Percentiles rank a stretch among this genome's conserved stretches.
These are phyloP conservation scores for Prionailurus viverrinus DNA, from an alignment of 2,113 vertebrate genomes.

Conservation along the genomic window DNA sequence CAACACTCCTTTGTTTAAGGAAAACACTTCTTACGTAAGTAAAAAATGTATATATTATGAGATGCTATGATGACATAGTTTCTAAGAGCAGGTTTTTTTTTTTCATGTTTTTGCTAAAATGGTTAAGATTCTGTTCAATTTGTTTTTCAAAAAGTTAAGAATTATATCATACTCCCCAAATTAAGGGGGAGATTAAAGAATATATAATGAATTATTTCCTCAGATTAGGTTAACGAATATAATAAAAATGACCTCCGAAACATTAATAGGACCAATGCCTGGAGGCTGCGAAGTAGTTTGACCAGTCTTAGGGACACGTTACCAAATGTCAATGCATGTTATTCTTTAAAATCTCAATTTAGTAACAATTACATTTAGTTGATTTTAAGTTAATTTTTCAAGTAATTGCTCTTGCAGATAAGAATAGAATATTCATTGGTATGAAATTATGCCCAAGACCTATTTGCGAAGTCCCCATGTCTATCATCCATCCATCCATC, in stretches of 20 bases:
- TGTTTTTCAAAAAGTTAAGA: conserved; percentile 28
- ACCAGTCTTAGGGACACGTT: not conserved
- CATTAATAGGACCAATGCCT: not conserved
- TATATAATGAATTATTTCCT: not conserved
- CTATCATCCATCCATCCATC: not conserved
- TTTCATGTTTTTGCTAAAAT: not conserved
- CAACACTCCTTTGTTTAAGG: not conserved
- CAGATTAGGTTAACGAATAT: not conserved
- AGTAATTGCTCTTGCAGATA: not conserved
- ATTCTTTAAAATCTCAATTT: not conserved
- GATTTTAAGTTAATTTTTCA: not conserved
- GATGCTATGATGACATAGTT: not conserved
- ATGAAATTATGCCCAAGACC: not conserved
- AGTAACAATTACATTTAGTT: no score
- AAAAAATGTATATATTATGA: not conserved
- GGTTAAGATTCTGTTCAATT: not conserved
- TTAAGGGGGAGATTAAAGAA: not conserved
- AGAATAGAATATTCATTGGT: not conserved
- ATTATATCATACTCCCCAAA: not conserved
- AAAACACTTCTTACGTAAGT: not conserved
- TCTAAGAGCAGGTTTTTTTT: not conserved
- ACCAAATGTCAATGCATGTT: not conserved
- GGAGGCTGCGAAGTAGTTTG: not conserved
- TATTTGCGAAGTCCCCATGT: not conserved
- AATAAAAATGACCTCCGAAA: not conserved